phyloP scores from a whole-genome alignment of 2,113 vertebrate genomes.

The Globicephala melas region DNA sequence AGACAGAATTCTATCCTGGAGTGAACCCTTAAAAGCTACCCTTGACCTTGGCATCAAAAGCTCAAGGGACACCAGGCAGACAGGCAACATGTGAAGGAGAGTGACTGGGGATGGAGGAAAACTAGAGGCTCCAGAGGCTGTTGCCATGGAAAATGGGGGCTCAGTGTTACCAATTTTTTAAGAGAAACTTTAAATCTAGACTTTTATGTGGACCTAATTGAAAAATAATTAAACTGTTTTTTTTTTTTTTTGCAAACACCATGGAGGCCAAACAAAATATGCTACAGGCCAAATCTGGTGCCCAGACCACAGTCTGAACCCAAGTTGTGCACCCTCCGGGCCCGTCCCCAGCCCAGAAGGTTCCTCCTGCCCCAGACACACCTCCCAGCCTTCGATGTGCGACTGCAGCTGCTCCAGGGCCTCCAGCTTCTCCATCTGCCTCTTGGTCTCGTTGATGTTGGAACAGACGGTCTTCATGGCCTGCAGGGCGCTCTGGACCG shows the following conservation, averaged over 20 bases:
- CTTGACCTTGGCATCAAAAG: neutral
- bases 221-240: neutral
- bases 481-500: constrained; percentile 94
- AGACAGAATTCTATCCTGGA: neutral
- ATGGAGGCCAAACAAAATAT: neutral
- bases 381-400: constrained; percentile 99
- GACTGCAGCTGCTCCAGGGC: constrained; percentile 97
- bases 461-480: constrained; percentile 98
- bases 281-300: rapidly evolving
- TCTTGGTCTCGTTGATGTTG: constrained; percentile 99
- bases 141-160: rapidly evolving
- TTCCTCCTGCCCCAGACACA: constrained; percentile 69
- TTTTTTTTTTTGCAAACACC: neutral
- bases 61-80: neutral
- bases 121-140: rapidly evolving
- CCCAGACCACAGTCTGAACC: rapidly evolving
- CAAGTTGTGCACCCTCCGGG: rapidly evolving
- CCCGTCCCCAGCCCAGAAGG: neutral
- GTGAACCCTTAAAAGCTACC: too few species aligned
- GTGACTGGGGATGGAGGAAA: neutral
- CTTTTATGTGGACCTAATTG: neutral
- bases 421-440: constrained; percentile 99
- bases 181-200: neutral
- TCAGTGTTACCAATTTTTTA: neutral
- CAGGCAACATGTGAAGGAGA: neutral